These are phyloP conservation scores for Agrotis ipsilon DNA, from an alignment of 2,888 invertebrate genomes.

Conservation along the genomic window DNA sequence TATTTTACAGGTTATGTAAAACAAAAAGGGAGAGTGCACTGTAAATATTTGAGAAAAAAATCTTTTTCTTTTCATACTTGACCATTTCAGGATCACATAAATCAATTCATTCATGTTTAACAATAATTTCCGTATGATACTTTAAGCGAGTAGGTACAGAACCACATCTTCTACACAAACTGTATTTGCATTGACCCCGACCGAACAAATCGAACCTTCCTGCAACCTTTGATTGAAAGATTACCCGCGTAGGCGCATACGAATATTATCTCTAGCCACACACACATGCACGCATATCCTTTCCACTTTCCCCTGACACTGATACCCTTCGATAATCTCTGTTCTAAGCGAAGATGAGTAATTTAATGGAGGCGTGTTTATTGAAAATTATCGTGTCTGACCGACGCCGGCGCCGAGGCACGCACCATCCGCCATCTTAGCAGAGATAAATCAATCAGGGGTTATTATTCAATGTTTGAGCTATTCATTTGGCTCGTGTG, in stretches of 20 bases:
- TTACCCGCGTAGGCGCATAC: slow-evolving; percentile 52
- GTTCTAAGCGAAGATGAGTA: slow-evolving; percentile 72
- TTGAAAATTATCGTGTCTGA: slow-evolving; percentile 75
- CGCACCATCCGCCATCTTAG: slow-evolving; percentile 59
- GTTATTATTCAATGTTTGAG: slow-evolving; percentile 67
- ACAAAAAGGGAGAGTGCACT: no score
- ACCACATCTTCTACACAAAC: slow-evolving; percentile 11
- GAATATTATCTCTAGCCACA: slow-evolving; percentile 38
- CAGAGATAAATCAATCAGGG: slow-evolving; percentile 74
- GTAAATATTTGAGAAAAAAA: no score
- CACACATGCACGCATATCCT: slow-evolving; percentile 51
- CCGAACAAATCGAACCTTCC: slow-evolving; percentile 43
- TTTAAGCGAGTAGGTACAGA: not conserved
- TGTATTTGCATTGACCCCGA: slow-evolving; percentile 35
- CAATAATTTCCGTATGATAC: no score
- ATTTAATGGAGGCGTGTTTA: slow-evolving; percentile 74
- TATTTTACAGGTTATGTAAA: no score
- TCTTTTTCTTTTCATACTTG: not conserved
- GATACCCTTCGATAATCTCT: slow-evolving; percentile 73
- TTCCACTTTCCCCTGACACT: slow-evolving; percentile 70
- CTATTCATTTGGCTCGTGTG: slow-evolving; percentile 61
- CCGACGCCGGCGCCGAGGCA: slow-evolving; percentile 68
- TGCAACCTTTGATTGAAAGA: slow-evolving; percentile 56
- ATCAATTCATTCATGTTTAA: not conserved
- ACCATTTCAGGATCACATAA: not conserved